These are phyloP conservation scores for Brachypalpus laphriformis DNA, from an alignment of 2,888 invertebrate species.

Conservation along the genomic window DNA sequence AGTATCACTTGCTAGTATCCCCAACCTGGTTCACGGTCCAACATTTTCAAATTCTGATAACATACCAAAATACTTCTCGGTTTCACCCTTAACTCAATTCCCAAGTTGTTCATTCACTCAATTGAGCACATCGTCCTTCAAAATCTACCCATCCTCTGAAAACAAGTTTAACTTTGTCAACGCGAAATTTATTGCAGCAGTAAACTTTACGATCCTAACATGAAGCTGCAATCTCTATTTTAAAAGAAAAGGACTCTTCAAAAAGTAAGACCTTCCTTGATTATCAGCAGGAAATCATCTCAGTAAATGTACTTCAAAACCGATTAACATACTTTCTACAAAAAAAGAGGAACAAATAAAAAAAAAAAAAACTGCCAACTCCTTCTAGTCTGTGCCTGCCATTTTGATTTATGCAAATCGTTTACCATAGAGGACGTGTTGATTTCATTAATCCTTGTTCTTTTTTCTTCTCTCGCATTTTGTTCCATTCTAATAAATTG, in stretches of 20 bases:
- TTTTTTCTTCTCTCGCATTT: background rate
- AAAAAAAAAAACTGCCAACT: background rate
- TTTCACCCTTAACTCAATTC: background rate
- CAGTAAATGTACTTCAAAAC: background rate
- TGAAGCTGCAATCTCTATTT: background rate
- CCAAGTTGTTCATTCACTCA: too few relatives aligned
- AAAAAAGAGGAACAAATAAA: background rate
- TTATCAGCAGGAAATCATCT: background rate
- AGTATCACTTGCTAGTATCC: too few relatives aligned
- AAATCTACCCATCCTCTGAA: background rate
- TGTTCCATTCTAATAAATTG: slow-evolving; percentile 17
- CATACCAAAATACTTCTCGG: too few relatives aligned
- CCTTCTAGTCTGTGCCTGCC: slow-evolving; percentile 5
- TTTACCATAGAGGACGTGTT: slow-evolving; percentile 4
- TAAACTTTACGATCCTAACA: background rate
- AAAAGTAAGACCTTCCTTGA: background rate
- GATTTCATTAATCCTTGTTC: slow-evolving; percentile 23
- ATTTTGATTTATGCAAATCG: slow-evolving; percentile 41
- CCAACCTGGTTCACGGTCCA: too few relatives aligned
- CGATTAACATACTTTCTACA: slow-evolving; percentile 21
- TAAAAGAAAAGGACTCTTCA: background rate
- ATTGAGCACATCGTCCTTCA: too few relatives aligned
- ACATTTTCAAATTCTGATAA: too few relatives aligned
- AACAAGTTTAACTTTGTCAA: background rate
- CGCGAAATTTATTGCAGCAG: background rate